A percentile compares a stretch with the other conserved stretches of the same genome.
These are phyloP conservation scores for Pseudomyrmex sp. DNA, from an alignment of 1,140 invertebrate genomes.

Conservation along the genomic window DNA sequence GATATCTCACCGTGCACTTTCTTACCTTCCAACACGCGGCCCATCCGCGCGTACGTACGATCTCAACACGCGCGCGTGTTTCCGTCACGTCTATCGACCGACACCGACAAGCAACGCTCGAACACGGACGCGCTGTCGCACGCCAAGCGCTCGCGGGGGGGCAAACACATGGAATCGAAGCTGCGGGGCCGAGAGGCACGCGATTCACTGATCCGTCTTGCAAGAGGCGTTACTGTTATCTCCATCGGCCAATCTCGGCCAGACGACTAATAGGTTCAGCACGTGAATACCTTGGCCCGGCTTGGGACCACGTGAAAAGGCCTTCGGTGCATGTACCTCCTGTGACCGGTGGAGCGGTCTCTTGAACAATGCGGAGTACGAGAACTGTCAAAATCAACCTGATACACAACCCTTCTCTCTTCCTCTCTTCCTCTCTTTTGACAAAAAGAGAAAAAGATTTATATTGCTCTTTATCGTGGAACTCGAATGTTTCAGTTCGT, in stretches of 20 bases:
- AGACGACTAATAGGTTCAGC: slow-evolving; percentile 78
- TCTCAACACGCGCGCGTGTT: slow-evolving; percentile 19
- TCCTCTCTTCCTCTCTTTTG: no score
- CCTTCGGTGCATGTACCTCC: slow-evolving; percentile 57
- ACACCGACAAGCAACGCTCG: slow-evolving; percentile 27
- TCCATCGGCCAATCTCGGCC: slow-evolving; percentile 70
- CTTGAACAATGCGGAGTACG: neutral
- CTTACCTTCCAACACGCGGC: slow-evolving; percentile 1
- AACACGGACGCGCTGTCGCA: slow-evolving; percentile 41
- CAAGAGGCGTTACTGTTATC: slow-evolving; percentile 81
- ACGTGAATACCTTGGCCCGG: slow-evolving; percentile 75
- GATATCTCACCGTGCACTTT: slow-evolving; percentile 34
- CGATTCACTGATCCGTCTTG: slow-evolving; percentile 83
- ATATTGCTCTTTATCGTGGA: neutral
- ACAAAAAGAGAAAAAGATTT: neutral
- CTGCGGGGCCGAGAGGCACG: slow-evolving; percentile 69
- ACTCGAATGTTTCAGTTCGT: neutral
- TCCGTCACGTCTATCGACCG: slow-evolving; percentile 64
- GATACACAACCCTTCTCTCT: neutral
- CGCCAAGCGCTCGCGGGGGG: slow-evolving; percentile 47
- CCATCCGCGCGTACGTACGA: neutral
- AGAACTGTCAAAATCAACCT: slow-evolving; percentile 2
- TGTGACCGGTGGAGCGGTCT: neutral
- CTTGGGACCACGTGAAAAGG: slow-evolving; percentile 72
- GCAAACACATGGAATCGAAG: slow-evolving; percentile 64